phyloP scores from a whole-genome alignment of 2,113 vertebrate species.

The Eclectus roratus region DNA sequence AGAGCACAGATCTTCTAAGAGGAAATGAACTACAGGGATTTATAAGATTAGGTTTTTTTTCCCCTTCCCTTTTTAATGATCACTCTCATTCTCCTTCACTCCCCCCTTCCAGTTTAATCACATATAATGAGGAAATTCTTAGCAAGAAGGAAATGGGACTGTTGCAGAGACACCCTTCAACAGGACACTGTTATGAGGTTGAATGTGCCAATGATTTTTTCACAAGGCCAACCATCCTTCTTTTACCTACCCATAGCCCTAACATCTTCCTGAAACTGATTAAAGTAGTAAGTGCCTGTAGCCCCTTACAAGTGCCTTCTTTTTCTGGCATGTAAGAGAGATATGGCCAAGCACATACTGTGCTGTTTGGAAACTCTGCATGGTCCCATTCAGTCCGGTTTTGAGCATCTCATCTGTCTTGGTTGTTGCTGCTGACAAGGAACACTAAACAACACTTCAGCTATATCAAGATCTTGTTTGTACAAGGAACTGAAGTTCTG shows the following conservation, averaged over 20 bases:
- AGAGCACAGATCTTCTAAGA: slow-evolving; percentile 29
- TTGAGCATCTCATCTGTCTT: neutral
- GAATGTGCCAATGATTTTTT: neutral
- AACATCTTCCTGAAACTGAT: neutral
- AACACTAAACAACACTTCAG: neutral
- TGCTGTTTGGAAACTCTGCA: neutral
- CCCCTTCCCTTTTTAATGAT: neutral
- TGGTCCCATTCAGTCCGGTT: neutral
- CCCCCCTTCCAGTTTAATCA: neutral
- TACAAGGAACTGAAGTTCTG: neutral
- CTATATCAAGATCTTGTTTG: neutral
- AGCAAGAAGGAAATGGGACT: neutral
- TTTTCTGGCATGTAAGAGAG: neutral
- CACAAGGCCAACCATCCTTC: neutral
- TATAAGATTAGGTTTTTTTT: slow-evolving; percentile 10
- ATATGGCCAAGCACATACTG: neutral
- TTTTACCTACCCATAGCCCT: neutral
- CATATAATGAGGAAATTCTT: neutral
- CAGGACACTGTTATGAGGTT: neutral
- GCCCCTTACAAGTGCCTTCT: neutral
- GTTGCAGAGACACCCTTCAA: neutral
- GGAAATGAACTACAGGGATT: slow-evolving; percentile 46
- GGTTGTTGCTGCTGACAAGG: neutral
- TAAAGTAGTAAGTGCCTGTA: neutral
- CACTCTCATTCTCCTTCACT: neutral